A percentile compares a stretch with the other conserved stretches of the same genome.
phyloP scores from a whole-genome alignment of 2,113 vertebrate species.

The Lasiurus cinereus region DNA sequence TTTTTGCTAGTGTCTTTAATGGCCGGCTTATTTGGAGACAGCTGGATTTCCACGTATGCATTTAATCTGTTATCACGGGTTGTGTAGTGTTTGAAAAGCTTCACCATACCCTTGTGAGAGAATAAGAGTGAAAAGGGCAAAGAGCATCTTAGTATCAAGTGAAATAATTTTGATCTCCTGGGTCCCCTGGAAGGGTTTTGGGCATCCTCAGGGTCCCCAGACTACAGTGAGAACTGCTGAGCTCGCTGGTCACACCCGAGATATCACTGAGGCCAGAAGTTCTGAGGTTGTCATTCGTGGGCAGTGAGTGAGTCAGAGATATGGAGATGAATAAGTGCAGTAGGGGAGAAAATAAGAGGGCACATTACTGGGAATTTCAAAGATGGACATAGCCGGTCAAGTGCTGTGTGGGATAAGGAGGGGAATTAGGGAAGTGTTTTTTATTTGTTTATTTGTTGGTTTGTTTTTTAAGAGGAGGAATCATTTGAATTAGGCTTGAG shows the following conservation, averaged over 20 bases:
- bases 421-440: background rate
- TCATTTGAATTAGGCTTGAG: constrained; percentile 45
- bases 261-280: background rate
- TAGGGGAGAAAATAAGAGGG: background rate
- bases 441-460: background rate
- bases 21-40: background rate
- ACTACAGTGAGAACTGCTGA: background rate
- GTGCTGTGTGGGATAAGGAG: background rate
- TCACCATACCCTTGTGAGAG: background rate
- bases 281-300: background rate
- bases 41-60: background rate
- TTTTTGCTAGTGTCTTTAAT: constrained; percentile 34
- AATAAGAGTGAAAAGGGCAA: constrained; percentile 2
- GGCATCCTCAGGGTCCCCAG: background rate
- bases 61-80: background rate
- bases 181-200: background rate
- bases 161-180: constrained; percentile 3
- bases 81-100: background rate
- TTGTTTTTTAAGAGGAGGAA: background rate
- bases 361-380: background rate
- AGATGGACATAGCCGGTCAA: background rate
- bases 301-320: background rate
- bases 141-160: background rate
- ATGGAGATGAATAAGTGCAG: background rate
- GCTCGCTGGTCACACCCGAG: background rate